These are phyloP conservation scores for Cydia amplana DNA, from an alignment of 1,140 invertebrate genomes.

Conservation along the genomic window DNA sequence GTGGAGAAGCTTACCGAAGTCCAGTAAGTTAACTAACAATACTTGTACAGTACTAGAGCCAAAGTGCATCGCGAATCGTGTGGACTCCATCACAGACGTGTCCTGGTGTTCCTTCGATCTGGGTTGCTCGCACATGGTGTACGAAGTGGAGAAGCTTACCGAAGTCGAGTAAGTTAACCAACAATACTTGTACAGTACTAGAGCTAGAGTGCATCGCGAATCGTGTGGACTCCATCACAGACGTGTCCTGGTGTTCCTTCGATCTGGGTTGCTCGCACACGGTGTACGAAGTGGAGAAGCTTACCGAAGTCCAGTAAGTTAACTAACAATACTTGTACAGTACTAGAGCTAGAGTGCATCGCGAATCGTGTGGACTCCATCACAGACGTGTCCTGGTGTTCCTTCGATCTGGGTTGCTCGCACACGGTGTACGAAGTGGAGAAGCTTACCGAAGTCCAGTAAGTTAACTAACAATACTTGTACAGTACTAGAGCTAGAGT, in stretches of 20 bases:
- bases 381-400: conserved; percentile 81
- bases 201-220: conserved; percentile 76
- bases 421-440: conserved; percentile 88
- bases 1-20: conserved; percentile 84
- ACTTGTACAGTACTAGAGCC: conserved; percentile 72
- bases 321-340: neutral
- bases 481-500: conserved; percentile 43
- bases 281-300: conserved; percentile 86
- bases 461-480: conserved; percentile 42
- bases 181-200: neutral
- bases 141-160: conserved; percentile 85
- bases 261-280: conserved; percentile 85
- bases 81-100: conserved; percentile 80
- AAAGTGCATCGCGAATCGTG: conserved; percentile 80
- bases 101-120: conserved; percentile 84
- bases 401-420: conserved; percentile 84
- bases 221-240: conserved; percentile 80
- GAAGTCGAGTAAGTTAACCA: conserved; percentile 77
- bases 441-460: conserved; percentile 82
- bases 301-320: conserved; percentile 80
- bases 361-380: conserved; percentile 73
- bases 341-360: no score
- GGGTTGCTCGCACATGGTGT: conserved; percentile 85
- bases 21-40: conserved; percentile 68
- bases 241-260: conserved; percentile 82